Evolutionary conservation across 2,888 invertebrate species (phyloP).

Genomic region (Pandemis heparana): DNA sequence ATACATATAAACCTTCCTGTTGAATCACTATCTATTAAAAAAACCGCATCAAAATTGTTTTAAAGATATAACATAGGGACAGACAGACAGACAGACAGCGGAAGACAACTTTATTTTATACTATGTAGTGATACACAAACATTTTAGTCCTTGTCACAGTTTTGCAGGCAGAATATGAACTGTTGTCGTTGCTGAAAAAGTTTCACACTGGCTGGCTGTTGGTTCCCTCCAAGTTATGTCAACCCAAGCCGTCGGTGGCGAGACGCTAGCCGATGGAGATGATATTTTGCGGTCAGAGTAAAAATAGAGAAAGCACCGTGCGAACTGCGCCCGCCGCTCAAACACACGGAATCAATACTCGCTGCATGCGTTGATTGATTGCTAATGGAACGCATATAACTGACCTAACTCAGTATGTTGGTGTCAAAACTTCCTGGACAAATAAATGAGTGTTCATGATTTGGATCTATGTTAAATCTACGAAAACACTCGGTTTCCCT

Average conservation of each 20-base stretch:
- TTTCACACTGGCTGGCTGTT: slow-evolving; percentile 27
- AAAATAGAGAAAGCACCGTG: slow-evolving; percentile 79
- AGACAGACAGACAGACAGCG: too few species aligned
- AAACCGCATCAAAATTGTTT: too few species aligned
- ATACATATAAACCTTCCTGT: too few species aligned
- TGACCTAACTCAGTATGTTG: neutral
- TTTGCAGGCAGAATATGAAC: too few species aligned
- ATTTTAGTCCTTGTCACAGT: too few species aligned
- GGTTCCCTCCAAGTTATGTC: slow-evolving; percentile 48
- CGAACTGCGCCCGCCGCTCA: slow-evolving; percentile 57
- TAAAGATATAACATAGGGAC: too few species aligned
- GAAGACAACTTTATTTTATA: too few species aligned
- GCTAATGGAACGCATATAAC: slow-evolving; percentile 30
- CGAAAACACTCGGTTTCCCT: too few species aligned
- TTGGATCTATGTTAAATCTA: neutral
- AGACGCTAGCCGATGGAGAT: slow-evolving; percentile 67
- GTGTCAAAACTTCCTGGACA: neutral
- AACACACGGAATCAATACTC: slow-evolving; percentile 50
- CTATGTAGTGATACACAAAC: too few species aligned
- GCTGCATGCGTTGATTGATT: slow-evolving; percentile 42
- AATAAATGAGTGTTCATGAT: neutral
- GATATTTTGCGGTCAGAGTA: slow-evolving; percentile 80
- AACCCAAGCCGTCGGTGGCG: slow-evolving; percentile 43
- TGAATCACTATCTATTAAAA: too few species aligned
- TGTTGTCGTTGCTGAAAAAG: neutral